Conservation (phyloP, 2,797 vertebrate genomes). For the Limosa lapponica region DNA sequence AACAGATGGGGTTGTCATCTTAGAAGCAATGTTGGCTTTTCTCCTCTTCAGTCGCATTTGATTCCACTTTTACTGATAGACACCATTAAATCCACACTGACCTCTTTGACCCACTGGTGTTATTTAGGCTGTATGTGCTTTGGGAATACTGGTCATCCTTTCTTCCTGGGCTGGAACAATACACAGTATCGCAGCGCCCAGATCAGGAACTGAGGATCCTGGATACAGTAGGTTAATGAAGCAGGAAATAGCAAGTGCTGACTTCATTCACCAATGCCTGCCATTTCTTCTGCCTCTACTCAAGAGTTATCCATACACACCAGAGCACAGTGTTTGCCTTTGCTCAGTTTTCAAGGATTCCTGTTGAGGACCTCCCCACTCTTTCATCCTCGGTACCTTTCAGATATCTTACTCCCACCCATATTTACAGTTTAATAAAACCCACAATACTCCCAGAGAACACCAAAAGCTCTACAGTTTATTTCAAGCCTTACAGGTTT, state of each 20-base stretch:
- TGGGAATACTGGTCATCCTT: neutral
- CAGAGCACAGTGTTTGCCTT: neutral
- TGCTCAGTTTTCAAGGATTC: neutral
- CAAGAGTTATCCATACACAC: neutral
- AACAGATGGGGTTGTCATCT: neutral
- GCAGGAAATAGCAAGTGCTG: neutral
- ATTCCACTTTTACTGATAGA: accelerated
- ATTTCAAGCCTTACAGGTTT: neutral
- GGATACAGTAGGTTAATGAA: neutral
- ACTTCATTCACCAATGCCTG: neutral
- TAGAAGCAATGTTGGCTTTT: neutral
- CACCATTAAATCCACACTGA: neutral
- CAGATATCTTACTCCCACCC: neutral
- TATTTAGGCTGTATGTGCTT: neutral
- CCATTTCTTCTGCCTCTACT: neutral
- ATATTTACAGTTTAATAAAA: neutral
- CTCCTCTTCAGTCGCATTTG: neutral
- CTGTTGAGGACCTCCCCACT: neutral
- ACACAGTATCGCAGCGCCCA: neutral
- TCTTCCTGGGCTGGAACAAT: neutral
- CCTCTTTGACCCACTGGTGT: neutral
- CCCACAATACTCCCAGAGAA: neutral
- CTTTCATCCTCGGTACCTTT: neutral
- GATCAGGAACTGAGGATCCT: neutral
- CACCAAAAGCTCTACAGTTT: neutral